These are phyloP conservation scores for Bathynomus jamesi DNA, from an alignment of 1,140 invertebrate species.

Conservation along the genomic window DNA sequence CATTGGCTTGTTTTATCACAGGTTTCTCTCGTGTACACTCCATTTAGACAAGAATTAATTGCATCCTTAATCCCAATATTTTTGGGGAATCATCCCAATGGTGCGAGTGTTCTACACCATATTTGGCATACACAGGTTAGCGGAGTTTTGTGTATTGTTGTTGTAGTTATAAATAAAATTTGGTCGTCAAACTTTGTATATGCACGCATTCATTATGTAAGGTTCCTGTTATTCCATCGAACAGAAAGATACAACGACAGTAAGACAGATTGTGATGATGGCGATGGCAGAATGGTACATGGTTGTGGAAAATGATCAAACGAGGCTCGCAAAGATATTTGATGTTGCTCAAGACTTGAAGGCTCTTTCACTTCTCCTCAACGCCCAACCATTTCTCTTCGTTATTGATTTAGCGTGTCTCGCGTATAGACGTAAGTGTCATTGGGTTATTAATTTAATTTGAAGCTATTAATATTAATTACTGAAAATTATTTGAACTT, in stretches of 20 bases:
- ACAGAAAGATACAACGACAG: constrained; percentile 44
- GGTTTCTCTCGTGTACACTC: neutral
- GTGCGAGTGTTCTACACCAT: constrained; percentile 82
- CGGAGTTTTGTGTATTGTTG: neutral
- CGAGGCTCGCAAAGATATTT: constrained; percentile 81
- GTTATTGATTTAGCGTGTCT: constrained; percentile 96
- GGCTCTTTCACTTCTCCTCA: constrained; percentile 84
- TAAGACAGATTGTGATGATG: constrained; percentile 79
- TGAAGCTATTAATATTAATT: constrained; percentile 5
- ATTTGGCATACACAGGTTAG: constrained; percentile 69
- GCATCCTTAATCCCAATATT: constrained; percentile 33
- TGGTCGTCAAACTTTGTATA: neutral
- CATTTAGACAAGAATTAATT: constrained; percentile 20
- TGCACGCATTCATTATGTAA: neutral
- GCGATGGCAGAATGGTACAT: constrained; percentile 97
- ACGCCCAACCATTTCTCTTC: constrained; percentile 86
- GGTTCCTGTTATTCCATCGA: neutral
- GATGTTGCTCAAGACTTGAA: constrained; percentile 97
- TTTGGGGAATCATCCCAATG: constrained; percentile 79
- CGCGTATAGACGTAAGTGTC: constrained; percentile 61
- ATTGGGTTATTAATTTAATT: neutral
- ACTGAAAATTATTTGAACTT: neutral
- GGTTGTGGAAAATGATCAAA: constrained; percentile 79
- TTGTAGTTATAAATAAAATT: neutral
- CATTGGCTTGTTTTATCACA: neutral